These are phyloP conservation scores for Melozone crissalis DNA, from an alignment of 2,113 vertebrate species.

Conservation along the genomic window DNA sequence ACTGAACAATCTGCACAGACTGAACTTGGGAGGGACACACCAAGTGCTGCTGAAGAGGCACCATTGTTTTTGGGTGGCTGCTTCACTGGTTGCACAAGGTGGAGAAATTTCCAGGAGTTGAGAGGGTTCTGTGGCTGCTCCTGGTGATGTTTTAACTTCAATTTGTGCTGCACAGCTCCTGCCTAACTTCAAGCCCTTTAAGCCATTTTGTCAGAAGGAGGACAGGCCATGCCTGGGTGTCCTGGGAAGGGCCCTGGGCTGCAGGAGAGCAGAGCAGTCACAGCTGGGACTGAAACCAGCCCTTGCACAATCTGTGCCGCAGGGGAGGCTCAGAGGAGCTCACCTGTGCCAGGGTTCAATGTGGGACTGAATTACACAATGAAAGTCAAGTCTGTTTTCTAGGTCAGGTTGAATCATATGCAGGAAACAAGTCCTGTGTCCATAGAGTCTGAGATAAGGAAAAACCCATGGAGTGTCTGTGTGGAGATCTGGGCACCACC, in stretches of 20 bases:
- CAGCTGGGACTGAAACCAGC: not conserved
- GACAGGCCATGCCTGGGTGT: not conserved
- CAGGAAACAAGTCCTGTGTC: not conserved
- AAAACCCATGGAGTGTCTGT: not conserved
- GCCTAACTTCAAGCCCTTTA: not conserved
- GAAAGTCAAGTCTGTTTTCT: not conserved
- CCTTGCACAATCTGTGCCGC: not conserved
- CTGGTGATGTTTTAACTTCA: not conserved
- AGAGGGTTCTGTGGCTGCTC: not conserved
- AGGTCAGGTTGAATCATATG: not conserved
- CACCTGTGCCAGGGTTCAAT: not conserved
- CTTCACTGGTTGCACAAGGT: not conserved
- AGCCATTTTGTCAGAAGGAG: not conserved
- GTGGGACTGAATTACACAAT: not conserved
- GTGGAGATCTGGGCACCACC: not conserved
- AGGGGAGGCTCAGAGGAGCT: not conserved
- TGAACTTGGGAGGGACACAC: not conserved
- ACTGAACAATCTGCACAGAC: not conserved
- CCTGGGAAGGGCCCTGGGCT: rapidly evolving
- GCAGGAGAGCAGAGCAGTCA: not conserved
- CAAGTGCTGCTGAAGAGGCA: not conserved
- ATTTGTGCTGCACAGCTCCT: not conserved
- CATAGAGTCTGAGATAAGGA: not conserved
- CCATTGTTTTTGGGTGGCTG: not conserved
- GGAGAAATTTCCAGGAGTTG: not conserved